These are phyloP conservation scores for Tapirus terrestris DNA, from an alignment of 2,113 vertebrate species.

Conservation along the genomic window DNA sequence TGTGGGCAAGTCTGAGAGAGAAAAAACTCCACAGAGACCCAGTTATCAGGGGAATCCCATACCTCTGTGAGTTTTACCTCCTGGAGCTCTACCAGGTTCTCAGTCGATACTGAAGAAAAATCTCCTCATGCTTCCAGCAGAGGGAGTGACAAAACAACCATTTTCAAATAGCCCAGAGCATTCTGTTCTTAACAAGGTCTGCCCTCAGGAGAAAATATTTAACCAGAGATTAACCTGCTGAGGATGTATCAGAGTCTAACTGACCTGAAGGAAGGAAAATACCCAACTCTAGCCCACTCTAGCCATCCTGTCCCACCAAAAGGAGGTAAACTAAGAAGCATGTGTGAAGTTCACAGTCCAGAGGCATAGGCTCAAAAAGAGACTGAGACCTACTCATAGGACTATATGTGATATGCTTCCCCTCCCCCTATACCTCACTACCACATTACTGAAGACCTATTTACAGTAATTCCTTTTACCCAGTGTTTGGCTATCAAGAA, in stretches of 20 bases:
- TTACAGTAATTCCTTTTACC: neutral
- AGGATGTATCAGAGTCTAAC: neutral
- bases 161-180: neutral
- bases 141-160: neutral
- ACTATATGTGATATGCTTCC: neutral
- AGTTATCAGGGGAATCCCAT: neutral
- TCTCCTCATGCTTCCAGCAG: neutral
- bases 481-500: neutral
- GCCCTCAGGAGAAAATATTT: neutral
- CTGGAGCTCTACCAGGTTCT: neutral
- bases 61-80: neutral
- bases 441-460: neutral
- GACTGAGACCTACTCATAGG: neutral
- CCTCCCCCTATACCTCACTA: neutral
- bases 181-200: neutral
- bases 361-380: neutral
- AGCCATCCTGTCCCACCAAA: neutral
- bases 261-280: neutral
- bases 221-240: neutral
- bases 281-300: neutral
- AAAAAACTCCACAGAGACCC: neutral
- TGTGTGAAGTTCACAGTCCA: neutral
- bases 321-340: neutral
- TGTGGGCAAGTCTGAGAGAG: neutral
- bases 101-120: neutral